A percentile compares a stretch with the other conserved stretches of the same genome.
Evolutionary conservation across 2,113 vertebrate genomes (phyloP).

Genomic region (Oplegnathus fasciatus): DNA sequence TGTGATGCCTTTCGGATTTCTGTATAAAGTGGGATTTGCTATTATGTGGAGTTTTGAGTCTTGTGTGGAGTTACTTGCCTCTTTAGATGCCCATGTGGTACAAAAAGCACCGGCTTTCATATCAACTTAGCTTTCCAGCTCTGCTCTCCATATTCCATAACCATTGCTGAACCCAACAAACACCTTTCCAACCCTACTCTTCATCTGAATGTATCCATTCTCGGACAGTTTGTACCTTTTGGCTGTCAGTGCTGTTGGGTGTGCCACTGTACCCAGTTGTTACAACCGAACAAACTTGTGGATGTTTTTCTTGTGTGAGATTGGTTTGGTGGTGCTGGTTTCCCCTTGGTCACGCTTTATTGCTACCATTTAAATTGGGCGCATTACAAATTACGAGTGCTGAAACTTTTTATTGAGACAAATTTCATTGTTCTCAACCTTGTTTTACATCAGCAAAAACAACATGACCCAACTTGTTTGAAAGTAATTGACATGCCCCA

Average conservation of each 20-base stretch:
- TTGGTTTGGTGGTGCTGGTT: conserved; percentile 30
- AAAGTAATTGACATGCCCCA: background rate
- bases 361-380: conserved; percentile 25
- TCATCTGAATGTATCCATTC: conserved; percentile 18
- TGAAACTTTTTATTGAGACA: conserved; percentile 35
- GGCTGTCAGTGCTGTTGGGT: conserved; percentile 40
- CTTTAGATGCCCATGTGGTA: background rate
- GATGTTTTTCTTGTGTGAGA: conserved; percentile 42
- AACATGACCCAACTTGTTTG: conserved; percentile 24
- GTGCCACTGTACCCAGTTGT: conserved; percentile 40
- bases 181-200: conserved; percentile 15
- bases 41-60: background rate
- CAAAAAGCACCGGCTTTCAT: background rate
- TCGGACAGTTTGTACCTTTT: conserved; percentile 35
- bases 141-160: background rate
- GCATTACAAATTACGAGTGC: conserved; percentile 10
- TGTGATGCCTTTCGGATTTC: background rate
- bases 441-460: conserved; percentile 9
- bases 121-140: background rate
- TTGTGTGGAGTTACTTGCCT: background rate
- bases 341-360: conserved; percentile 40
- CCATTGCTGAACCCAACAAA: background rate
- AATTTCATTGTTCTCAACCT: conserved; percentile 20
- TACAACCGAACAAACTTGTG: conserved; percentile 34
- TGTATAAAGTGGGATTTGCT: background rate